These are phyloP conservation scores for Tiliacea aurago DNA, from an alignment of 2,888 invertebrate genomes.

Conservation along the genomic window DNA sequence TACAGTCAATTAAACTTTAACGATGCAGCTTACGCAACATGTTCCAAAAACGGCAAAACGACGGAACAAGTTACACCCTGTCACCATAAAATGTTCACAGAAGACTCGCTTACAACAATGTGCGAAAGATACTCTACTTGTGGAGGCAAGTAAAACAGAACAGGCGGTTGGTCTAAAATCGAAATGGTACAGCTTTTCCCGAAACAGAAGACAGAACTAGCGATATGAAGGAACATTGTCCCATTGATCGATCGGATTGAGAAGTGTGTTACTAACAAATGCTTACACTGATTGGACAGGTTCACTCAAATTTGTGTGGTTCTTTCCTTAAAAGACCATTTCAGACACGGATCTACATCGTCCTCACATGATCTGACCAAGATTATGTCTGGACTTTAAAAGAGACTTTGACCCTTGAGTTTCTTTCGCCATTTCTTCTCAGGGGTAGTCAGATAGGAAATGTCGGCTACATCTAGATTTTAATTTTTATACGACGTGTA, in stretches of 20 bases:
- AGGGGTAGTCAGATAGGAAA: too few species aligned
- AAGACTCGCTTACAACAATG: background rate
- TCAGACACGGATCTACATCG: too few species aligned
- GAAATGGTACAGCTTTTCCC: background rate
- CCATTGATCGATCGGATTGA: background rate
- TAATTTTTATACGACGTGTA: too few species aligned
- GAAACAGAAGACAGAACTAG: background rate
- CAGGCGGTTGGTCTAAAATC: background rate
- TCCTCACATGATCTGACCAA: too few species aligned
- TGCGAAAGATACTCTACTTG: background rate
- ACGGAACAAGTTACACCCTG: conserved; percentile 61
- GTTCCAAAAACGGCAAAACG: conserved; percentile 62
- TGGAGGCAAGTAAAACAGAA: background rate
- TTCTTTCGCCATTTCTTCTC: too few species aligned
- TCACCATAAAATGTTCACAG: conserved; percentile 33
- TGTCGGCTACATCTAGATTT: too few species aligned
- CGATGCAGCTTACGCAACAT: conserved; percentile 64
- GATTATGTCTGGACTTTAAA: too few species aligned
- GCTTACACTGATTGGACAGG: too few species aligned
- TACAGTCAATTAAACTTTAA: conserved; percentile 66
- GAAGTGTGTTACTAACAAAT: too few species aligned
- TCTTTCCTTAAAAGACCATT: too few species aligned
- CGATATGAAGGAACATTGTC: background rate
- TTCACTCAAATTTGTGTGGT: too few species aligned
- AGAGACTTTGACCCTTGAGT: too few species aligned